A percentile compares a stretch with the other conserved stretches of the same genome.
phyloP scores from a whole-genome alignment of 2,113 vertebrate species.

The Dipodomys merriami region DNA sequence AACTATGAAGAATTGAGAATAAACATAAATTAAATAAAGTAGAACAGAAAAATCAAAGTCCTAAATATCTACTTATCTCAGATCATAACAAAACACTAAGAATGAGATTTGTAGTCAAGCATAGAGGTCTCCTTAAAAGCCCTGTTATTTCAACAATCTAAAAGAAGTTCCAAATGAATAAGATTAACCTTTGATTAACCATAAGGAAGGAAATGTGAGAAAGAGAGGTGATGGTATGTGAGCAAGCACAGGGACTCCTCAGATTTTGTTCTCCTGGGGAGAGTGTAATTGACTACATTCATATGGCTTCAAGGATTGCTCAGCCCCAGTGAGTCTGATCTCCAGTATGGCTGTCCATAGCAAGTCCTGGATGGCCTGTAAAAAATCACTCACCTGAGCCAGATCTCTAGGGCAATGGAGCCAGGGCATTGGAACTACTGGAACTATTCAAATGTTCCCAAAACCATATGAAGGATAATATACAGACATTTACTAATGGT shows the following conservation, averaged over 20 bases:
- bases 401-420: background rate
- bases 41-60: background rate
- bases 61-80: background rate
- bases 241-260: background rate
- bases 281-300: background rate
- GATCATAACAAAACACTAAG: background rate
- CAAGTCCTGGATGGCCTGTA: background rate
- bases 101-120: background rate
- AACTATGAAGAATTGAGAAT: conserved; percentile 17
- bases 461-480: background rate
- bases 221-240: background rate
- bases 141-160: background rate
- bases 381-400: background rate
- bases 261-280: background rate
- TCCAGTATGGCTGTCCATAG: background rate
- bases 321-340: background rate
- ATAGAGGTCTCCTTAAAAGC: background rate
- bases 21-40: conserved; percentile 37
- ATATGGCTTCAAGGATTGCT: background rate
- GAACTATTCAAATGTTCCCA: background rate
- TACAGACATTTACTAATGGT: no score
- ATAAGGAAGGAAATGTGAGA: background rate
- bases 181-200: no score
- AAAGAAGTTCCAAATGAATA: background rate
- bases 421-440: background rate